Conservation (phyloP, 2,797 vertebrate species). For the Takifugu rubripes region DNA sequence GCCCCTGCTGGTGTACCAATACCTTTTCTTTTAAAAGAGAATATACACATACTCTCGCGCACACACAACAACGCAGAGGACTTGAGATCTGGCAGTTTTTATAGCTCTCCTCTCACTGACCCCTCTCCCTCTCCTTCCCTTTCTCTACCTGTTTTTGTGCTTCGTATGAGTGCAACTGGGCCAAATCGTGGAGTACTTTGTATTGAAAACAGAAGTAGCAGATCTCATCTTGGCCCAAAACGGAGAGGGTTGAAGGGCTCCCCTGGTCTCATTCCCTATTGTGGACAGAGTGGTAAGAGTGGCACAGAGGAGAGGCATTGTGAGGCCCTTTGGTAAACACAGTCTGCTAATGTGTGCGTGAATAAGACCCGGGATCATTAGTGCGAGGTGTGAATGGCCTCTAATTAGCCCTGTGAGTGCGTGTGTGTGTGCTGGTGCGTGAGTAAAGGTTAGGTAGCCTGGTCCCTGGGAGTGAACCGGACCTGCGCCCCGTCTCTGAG, state of each 20-base stretch:
- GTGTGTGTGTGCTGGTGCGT: slow-evolving; percentile 32
- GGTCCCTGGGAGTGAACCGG: slow-evolving; percentile 50
- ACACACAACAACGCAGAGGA: slow-evolving; percentile 38
- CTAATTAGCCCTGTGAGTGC: slow-evolving; percentile 71
- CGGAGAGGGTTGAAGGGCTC: slow-evolving; percentile 54
- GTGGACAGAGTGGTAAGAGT: slow-evolving; percentile 61
- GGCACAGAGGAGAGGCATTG: slow-evolving; percentile 47
- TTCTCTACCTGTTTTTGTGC: slow-evolving; percentile 64
- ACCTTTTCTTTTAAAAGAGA: slow-evolving; percentile 71
- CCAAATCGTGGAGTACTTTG: slow-evolving; percentile 55
- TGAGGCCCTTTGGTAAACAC: slow-evolving; percentile 77
- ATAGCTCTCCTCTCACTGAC: slow-evolving; percentile 73
- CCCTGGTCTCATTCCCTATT: slow-evolving; percentile 44
- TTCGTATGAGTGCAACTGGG: slow-evolving; percentile 53
- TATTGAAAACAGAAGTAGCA: slow-evolving; percentile 46
- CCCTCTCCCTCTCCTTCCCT: slow-evolving; percentile 46
- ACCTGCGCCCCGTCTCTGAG: slow-evolving; percentile 44
- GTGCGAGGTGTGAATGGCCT: slow-evolving; percentile 75
- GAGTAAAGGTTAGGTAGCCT: slow-evolving; percentile 62
- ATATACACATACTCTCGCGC: slow-evolving; percentile 24
- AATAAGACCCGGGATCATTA: slow-evolving; percentile 77
- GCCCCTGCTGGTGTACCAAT: slow-evolving; percentile 70
- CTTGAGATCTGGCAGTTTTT: slow-evolving; percentile 68
- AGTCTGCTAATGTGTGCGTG: slow-evolving; percentile 72
- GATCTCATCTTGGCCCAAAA: slow-evolving; percentile 47